Conservation (phyloP, 2,113 vertebrate genomes). For the Gavialis gangeticus region DNA sequence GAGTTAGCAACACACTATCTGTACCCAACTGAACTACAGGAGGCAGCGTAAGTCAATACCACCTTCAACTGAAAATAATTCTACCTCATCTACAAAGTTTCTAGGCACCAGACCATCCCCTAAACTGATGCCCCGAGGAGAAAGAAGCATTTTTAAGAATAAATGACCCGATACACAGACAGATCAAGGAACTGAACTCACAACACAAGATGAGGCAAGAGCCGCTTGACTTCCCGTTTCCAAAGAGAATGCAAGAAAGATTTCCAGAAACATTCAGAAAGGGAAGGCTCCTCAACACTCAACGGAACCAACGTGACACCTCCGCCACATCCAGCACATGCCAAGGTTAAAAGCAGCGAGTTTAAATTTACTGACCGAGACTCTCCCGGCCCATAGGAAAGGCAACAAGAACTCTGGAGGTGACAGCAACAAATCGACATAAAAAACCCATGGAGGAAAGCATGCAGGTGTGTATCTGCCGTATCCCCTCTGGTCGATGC, state of each 20-base stretch:
- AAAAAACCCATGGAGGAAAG: background rate
- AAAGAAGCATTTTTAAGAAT: background rate
- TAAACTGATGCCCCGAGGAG: background rate
- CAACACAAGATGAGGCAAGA: conserved; percentile 6
- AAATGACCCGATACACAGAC: fast-evolving
- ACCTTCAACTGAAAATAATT: background rate
- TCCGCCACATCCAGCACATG: background rate
- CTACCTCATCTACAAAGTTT: background rate
- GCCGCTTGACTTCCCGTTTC: background rate
- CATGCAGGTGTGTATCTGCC: no score
- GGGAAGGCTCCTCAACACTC: background rate
- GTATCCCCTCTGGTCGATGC: no score
- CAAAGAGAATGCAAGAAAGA: background rate
- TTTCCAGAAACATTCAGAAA: background rate
- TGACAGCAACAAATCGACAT: background rate
- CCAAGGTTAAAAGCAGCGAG: conserved; percentile 14
- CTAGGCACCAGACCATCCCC: background rate
- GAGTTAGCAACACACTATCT: background rate
- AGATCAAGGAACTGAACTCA: background rate
- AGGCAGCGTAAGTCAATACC: background rate
- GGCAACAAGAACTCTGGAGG: background rate
- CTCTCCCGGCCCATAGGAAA: background rate
- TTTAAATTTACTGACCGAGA: background rate
- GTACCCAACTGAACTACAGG: background rate
- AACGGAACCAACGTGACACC: background rate